Evolutionary conservation across 2,113 vertebrate genomes (phyloP).

Genomic region (Condylura cristata): DNA sequence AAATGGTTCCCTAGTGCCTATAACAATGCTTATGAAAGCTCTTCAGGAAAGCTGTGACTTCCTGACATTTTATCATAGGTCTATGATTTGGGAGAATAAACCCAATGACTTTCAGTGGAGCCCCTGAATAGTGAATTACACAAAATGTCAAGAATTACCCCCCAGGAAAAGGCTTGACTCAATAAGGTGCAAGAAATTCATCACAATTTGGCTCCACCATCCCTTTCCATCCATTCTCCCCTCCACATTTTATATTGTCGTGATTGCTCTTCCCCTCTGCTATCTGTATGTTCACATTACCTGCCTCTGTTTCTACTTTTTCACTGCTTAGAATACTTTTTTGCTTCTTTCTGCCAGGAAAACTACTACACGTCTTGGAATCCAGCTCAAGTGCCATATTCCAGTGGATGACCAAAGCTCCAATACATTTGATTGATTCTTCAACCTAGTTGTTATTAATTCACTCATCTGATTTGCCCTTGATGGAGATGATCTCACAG

Average conservation of each 20-base stretch:
- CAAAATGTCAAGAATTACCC: not conserved
- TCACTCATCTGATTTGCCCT: not conserved
- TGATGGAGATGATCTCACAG: not conserved
- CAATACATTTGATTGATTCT: not conserved
- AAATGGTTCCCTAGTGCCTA: not conserved
- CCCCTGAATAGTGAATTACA: not conserved
- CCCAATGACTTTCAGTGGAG: not conserved
- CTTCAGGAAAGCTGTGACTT: constrained; percentile 4
- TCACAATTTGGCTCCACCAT: not conserved
- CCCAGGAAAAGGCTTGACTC: not conserved
- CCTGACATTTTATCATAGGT: not conserved
- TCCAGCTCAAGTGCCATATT: not conserved
- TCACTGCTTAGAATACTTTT: not conserved
- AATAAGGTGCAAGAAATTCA: not conserved
- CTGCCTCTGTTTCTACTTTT: not conserved
- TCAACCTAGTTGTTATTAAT: not conserved
- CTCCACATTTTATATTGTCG: not conserved
- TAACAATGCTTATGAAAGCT: not conserved
- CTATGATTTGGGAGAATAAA: not conserved
- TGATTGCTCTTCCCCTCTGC: not conserved
- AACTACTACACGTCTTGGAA: constrained; percentile 4
- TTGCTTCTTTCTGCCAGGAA: not conserved
- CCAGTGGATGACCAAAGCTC: not conserved
- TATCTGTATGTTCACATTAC: not conserved
- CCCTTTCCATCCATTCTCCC: not conserved